These are phyloP conservation scores for Epizoanthus scotinus DNA, from an alignment of 92 coral and sea anemone species.

Conservation along the genomic window DNA sequence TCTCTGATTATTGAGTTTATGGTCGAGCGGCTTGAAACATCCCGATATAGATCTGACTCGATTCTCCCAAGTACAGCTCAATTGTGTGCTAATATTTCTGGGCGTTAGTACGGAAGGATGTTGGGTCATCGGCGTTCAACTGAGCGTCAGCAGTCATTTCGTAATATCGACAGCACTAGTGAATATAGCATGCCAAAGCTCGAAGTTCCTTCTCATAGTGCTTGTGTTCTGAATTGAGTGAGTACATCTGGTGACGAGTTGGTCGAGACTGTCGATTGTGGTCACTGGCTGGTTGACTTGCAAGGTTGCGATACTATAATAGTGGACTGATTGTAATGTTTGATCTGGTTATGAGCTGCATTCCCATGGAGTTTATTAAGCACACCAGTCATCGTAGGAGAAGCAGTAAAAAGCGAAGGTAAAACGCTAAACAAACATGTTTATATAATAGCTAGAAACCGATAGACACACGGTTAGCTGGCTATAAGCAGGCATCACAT, in stretches of 20 bases:
- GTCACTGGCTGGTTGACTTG: neutral
- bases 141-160: too few species aligned
- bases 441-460: too few species aligned
- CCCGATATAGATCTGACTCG: neutral
- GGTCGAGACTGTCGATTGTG: neutral
- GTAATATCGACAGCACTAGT: neutral
- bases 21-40: neutral
- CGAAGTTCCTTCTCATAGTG: neutral
- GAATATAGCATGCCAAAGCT: neutral
- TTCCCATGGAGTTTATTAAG: slow-evolving; percentile 28
- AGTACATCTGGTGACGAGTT: neutral
- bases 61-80: neutral
- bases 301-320: neutral
- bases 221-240: neutral
- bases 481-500: too few species aligned
- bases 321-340: neutral
- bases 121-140: too few species aligned
- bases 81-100: slow-evolving; percentile 4
- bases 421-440: neutral
- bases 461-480: too few species aligned
- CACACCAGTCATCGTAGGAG: slow-evolving; percentile 31
- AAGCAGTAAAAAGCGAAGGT: slow-evolving; percentile 38
- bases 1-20: too few species aligned
- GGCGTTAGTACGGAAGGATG: neutral
- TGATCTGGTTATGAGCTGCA: slow-evolving; percentile 33